Evolutionary conservation across 2,888 invertebrate genomes (phyloP).

Genomic region (Drosophila suboccidentalis): DNA sequence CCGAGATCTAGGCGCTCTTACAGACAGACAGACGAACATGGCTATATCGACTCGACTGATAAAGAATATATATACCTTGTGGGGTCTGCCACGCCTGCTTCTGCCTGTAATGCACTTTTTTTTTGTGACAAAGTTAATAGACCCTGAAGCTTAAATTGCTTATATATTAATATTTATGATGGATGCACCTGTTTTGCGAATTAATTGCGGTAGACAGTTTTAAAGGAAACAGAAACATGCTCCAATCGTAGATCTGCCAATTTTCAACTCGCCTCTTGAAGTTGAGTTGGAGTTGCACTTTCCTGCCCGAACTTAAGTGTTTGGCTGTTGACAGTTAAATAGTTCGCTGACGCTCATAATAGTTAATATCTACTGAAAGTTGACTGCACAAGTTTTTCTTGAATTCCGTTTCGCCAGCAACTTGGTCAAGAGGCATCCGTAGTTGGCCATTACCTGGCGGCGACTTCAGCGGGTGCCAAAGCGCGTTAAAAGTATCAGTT

Average conservation of each 20-base stretch:
- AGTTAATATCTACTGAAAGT: conserved; percentile 34
- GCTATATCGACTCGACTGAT: too few species aligned
- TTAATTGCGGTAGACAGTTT: neutral
- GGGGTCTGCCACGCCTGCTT: too few species aligned
- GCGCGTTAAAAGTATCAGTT: conserved; percentile 47
- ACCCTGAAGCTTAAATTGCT: conserved; percentile 7
- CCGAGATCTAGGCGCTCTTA: too few species aligned
- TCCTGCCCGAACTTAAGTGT: neutral
- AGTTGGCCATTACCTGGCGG: conserved; percentile 6
- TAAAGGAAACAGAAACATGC: neutral
- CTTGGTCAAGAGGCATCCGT: conserved; percentile 30
- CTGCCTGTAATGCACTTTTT: too few species aligned
- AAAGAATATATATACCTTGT: too few species aligned
- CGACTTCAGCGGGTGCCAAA: conserved; percentile 61
- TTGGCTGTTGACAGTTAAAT: conserved; percentile 25
- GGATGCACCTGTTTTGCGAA: neutral
- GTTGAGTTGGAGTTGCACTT: neutral
- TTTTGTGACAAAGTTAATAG: too few species aligned
- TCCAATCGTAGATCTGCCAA: neutral
- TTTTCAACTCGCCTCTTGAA: neutral
- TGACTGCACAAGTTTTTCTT: conserved; percentile 24
- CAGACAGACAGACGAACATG: too few species aligned
- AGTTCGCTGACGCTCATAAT: conserved; percentile 13
- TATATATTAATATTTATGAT: neutral
- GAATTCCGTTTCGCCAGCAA: conserved; percentile 28